Evolutionary conservation across 2,113 vertebrate genomes (phyloP).

Genomic region (Rafetus swinhoei): DNA sequence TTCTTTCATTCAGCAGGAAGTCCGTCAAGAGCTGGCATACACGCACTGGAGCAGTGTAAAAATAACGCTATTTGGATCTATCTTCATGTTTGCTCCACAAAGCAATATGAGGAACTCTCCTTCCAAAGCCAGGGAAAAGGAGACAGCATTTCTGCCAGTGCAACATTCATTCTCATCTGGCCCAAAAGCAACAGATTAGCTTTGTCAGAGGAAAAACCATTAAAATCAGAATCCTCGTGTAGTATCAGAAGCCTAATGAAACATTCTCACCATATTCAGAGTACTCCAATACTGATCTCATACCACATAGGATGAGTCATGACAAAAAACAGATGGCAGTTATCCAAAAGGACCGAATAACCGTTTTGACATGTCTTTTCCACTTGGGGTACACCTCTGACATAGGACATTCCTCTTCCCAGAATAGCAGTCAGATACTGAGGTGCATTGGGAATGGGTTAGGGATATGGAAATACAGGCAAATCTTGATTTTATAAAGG

Average conservation of each 20-base stretch:
- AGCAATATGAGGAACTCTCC: background rate
- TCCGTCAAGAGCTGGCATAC: background rate
- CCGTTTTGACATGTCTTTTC: background rate
- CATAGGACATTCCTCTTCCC: background rate
- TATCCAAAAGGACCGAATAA: background rate
- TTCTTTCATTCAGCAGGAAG: background rate
- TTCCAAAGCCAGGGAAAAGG: background rate
- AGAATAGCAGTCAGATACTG: background rate
- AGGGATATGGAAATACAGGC: accelerated
- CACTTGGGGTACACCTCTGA: background rate
- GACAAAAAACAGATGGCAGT: background rate
- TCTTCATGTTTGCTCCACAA: background rate
- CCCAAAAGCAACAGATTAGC: background rate
- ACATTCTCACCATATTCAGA: background rate
- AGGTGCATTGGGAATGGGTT: background rate
- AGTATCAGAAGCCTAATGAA: background rate
- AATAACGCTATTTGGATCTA: accelerated
- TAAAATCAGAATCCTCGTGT: accelerated
- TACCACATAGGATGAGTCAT: accelerated
- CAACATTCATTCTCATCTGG: background rate
- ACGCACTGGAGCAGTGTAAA: accelerated
- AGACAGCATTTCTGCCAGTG: background rate
- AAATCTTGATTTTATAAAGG: background rate
- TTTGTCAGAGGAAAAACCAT: background rate
- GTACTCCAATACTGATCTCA: background rate